Evolutionary conservation across 2,113 vertebrate species (phyloP), one percentile per base, ranked within the genome.

Genomic region (Irena cyanogastra): DNA sequence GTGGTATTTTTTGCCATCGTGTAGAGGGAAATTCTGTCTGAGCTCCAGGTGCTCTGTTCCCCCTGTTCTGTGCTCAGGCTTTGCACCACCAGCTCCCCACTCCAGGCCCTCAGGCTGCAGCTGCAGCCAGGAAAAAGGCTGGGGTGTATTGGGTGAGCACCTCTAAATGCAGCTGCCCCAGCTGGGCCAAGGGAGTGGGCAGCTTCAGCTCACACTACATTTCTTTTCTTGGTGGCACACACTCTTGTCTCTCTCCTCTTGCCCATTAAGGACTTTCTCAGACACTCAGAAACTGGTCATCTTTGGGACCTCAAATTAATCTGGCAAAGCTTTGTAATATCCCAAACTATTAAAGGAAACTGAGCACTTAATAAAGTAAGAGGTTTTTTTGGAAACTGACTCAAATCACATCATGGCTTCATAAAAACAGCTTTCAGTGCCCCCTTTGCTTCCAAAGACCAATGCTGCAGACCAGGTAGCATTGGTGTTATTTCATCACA

Each of bases 111-210:
- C 8, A 6, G 56, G 42, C 22, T 66, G 57, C 13, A 4, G 42
- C 22, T 66, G 57, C 13, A 4, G 37, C 31, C 5, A 8, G 56
- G 52, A 33, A 41, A 52, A 39, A 56, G 64, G 30, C 50, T 60
- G 63, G 53, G 35, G 9, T 8, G 1, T 6, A 5, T 0, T 2
- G 11, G 28, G 21, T 30, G n/a, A 60, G 30, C 2, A 1, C 24
- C 60, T 44, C 31, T 63, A 44, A 7, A 20, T 2, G 4, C 10
- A 85, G 50, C 10, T 26, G 10, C 42, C 33, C 3, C 1, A 68
- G 42, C 14, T 21, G 1, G 75, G 19, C 22, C 31, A 66, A 70
- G 47, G 15, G 15, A 66, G 19, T 6, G 1, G 42, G 19, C 2
- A 6, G 68, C 53, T 87, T 53, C 65, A 63, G 28, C 44, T 68